These are phyloP conservation scores for Pelvicachromis taeniatus DNA, from an alignment of 2,113 vertebrate species.

Conservation along the genomic window DNA sequence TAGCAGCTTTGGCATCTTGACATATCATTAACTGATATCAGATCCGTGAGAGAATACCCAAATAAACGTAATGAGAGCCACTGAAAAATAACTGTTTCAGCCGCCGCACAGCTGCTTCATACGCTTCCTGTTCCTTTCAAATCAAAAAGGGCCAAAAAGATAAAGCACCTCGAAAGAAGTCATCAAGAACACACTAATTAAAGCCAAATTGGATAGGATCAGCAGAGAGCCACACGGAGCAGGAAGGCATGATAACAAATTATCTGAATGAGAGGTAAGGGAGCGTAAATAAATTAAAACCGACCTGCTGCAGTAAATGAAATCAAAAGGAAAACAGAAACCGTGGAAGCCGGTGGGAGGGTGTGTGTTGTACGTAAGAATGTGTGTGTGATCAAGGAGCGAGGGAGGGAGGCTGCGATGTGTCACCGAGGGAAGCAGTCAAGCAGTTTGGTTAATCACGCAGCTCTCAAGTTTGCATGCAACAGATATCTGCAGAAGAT, in stretches of 20 bases:
- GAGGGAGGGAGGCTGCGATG: neutral
- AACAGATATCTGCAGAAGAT: slow-evolving; percentile 7
- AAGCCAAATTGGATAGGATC: neutral
- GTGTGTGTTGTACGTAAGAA: neutral
- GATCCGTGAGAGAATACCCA: neutral
- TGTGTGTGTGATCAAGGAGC: slow-evolving; percentile 20
- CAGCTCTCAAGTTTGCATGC: neutral
- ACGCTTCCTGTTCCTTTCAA: neutral
- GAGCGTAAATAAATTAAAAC: slow-evolving; percentile 36
- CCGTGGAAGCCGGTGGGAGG: neutral
- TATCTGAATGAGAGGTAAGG: slow-evolving; percentile 30
- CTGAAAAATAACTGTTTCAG: neutral
- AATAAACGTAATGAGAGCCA: neutral
- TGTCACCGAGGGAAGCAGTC: slow-evolving; percentile 12
- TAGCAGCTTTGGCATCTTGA: neutral
- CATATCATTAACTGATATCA: neutral
- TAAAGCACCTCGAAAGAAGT: neutral
- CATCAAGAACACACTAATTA: neutral
- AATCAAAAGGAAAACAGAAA: slow-evolving; percentile 37
- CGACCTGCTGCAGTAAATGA: slow-evolving; percentile 17
- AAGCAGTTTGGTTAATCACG: slow-evolving; percentile 8
- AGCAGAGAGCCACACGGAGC: neutral
- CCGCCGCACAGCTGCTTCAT: neutral
- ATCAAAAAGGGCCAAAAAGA: neutral
- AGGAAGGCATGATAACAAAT: slow-evolving; percentile 12